Base-by-base conservation (phyloP, 2,888 invertebrate genomes). In the Rhopalosiphum nymphaeae region DNA sequence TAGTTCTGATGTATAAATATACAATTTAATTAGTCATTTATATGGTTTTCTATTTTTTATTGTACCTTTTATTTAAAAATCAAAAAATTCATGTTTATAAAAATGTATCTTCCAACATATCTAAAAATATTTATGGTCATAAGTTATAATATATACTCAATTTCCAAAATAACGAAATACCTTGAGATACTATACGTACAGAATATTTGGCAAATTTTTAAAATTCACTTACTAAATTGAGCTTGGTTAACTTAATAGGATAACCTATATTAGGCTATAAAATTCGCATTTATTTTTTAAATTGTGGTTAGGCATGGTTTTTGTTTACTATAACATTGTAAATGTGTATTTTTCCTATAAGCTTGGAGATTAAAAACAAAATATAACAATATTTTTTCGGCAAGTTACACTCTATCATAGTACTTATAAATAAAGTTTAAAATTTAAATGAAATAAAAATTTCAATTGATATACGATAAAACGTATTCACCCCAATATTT, bases 181-280 rank as follows among this genome's bases (percentile, higher is more conserved):
- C n/a, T 88, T 56, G 88, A 56, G 53, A 86, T 46, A 84, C 42
- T 85, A 86, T 85, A 86, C 44, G 26, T 44, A 26, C 42, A 42
- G 42, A 84, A 84, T 86, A 86, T 86, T 86, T 86, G 85, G 44
- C 44, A 86, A 42, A 86, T 86, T 46, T 86, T 44, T 86, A 86
- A 46, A 10, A 85, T 85, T 26, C 26, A 4, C 44, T 85, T 0
- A 44, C 44, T 44, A 44, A 26, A 44, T 85, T 85, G 21, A 36
- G 78, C 78, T 78, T 21, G 78, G 9, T 78, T 36, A 36, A 36
- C 78, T 36, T 78, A 36, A 78, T 36, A 36, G 36, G 0, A 78
- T 78, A 78, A 78, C 36, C n/a, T 78, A 78, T 36, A 36, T 78
- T 78, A 78, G 36, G 78, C 7, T 36, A 78, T 78, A 78, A 36